A percentile compares a stretch with the other conserved stretches of the same genome.
These are phyloP conservation scores for Daubentonia madagascariensis DNA, from an alignment of 2,113 vertebrate genomes.

Conservation along the genomic window DNA sequence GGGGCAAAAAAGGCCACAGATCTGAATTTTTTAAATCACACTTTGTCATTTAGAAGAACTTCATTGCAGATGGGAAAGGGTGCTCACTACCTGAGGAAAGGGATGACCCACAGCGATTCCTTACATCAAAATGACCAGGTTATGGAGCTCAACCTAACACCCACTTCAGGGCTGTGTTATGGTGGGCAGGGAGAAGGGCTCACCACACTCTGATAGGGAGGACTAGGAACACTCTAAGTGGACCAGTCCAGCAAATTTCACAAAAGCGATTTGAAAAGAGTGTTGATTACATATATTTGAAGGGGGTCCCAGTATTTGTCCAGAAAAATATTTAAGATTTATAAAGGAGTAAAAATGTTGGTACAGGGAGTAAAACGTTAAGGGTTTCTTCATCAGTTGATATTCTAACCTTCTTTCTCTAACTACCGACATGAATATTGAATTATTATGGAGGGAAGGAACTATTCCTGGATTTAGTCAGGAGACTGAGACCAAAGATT, in stretches of 20 bases:
- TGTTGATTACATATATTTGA: not conserved
- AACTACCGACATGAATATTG: not conserved
- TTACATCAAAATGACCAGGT: not conserved
- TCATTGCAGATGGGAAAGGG: not conserved
- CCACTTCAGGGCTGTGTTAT: not conserved
- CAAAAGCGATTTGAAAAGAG: not conserved
- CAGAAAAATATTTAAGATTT: not conserved
- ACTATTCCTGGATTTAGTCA: not conserved
- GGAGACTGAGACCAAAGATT: not conserved
- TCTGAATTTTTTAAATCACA: not conserved
- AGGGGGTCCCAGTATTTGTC: not conserved
- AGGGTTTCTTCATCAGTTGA: not conserved
- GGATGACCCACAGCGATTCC: not conserved
- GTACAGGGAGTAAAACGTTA: not conserved
- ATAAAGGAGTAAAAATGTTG: not conserved
- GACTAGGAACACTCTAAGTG: not conserved
- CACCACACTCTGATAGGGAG: not conserved
- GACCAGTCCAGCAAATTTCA: not conserved
- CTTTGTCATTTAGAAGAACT: not conserved
- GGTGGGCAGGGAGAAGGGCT: not conserved
- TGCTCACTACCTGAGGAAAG: not conserved
- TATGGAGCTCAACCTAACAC: not conserved
- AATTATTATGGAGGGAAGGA: not conserved
- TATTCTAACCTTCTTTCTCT: not conserved
- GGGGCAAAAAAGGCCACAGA: not conserved